Percentiles rank a stretch among this genome's conserved stretches.
phyloP scores from a whole-genome alignment of 1,140 invertebrate genomes.

The Drosophila sturtevanti region DNA sequence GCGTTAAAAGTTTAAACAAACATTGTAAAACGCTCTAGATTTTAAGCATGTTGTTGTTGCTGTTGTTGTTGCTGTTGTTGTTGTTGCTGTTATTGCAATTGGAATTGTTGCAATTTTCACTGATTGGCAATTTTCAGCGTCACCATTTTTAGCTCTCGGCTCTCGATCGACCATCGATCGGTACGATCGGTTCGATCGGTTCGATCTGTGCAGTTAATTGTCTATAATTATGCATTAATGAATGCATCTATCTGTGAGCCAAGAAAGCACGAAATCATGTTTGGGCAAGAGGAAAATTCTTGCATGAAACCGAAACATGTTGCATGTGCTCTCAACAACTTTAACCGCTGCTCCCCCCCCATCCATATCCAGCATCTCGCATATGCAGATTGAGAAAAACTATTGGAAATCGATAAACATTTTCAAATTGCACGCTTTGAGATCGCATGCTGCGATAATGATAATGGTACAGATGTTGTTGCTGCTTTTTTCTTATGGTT shows the following conservation, averaged over 20 bases:
- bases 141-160: slow-evolving; percentile 48
- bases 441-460: slow-evolving; percentile 69
- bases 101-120: slow-evolving; percentile 60
- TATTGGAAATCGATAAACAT: slow-evolving; percentile 75
- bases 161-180: slow-evolving; percentile 5
- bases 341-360: background rate
- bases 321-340: slow-evolving; percentile 45
- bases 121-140: slow-evolving; percentile 70
- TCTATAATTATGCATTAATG: slow-evolving; percentile 79
- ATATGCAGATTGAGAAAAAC: slow-evolving; percentile 52
- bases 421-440: slow-evolving; percentile 74
- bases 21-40: slow-evolving; percentile 37
- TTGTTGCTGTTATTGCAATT: background rate
- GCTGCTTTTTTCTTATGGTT: slow-evolving; percentile 11
- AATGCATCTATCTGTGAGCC: slow-evolving; percentile 73
- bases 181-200: background rate
- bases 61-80: slow-evolving; percentile 6
- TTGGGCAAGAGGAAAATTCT: slow-evolving; percentile 57
- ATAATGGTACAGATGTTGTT: slow-evolving; percentile 54
- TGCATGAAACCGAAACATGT: slow-evolving; percentile 62
- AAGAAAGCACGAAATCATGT: slow-evolving; percentile 73
- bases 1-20: slow-evolving; percentile 74
- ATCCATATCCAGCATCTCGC: background rate
- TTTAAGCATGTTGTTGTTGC: slow-evolving; percentile 25
- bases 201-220: slow-evolving; percentile 61